Percentiles rank a stretch among this genome's conserved stretches.
Evolutionary conservation across 2,888 invertebrate genomes (phyloP).

Genomic region (Parascotia fuliginaria): DNA sequence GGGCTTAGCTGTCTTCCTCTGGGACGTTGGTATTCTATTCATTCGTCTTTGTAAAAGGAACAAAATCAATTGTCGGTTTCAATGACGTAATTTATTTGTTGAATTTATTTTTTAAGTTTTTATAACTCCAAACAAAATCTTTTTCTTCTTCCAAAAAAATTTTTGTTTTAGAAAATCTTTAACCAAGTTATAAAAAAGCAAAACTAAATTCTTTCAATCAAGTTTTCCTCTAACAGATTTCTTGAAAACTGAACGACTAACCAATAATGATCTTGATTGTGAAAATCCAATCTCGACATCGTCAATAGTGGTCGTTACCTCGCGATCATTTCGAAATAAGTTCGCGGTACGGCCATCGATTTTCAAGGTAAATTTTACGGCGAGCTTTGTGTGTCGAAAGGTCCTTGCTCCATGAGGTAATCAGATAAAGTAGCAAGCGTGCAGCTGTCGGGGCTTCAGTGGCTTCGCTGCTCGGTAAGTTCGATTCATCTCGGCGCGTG

Average conservation of each 20-base stretch:
- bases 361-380: conserved; percentile 81
- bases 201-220: too few relatives aligned
- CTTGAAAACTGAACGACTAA: neutral
- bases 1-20: conserved; percentile 42
- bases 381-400: conserved; percentile 78
- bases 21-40: conserved; percentile 28
- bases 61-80: too few relatives aligned
- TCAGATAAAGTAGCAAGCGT: conserved; percentile 70
- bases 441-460: conserved; percentile 62
- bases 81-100: too few relatives aligned
- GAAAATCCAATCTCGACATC: conserved; percentile 24
- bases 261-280: conserved; percentile 9
- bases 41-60: neutral
- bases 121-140: too few relatives aligned
- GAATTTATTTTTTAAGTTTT: too few relatives aligned
- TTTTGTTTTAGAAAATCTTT: too few relatives aligned
- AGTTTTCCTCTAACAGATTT: too few relatives aligned
- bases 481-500: conserved; percentile 65
- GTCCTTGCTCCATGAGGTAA: conserved; percentile 83
- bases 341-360: conserved; percentile 65
- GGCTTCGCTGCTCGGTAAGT: conserved; percentile 37
- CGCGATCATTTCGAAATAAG: conserved; percentile 62
- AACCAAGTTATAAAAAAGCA: too few relatives aligned
- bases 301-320: conserved; percentile 23
- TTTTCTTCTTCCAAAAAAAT: too few relatives aligned